These are phyloP conservation scores for Plebejus melissa DNA, from an alignment of 2,888 invertebrate genomes.

Conservation along the genomic window DNA sequence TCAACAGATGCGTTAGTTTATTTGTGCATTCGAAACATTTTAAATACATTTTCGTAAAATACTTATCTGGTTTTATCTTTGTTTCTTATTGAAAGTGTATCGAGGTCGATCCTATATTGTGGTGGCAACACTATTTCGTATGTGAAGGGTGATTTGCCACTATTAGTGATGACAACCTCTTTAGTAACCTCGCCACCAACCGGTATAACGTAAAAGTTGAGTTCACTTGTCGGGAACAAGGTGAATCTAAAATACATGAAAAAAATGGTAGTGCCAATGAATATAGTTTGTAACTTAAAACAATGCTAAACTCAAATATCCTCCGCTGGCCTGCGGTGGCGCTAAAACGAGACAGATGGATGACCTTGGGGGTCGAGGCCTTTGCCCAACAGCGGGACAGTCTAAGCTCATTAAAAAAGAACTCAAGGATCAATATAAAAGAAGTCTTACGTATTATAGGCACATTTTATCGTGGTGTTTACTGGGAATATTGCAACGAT, in stretches of 20 bases:
- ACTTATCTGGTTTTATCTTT: not conserved
- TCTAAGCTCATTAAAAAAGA: too few species aligned
- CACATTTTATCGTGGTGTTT: conserved; percentile 64
- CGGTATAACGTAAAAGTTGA: conserved; percentile 80
- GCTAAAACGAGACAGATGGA: too few species aligned
- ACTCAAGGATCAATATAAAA: not conserved
- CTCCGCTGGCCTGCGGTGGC: too few species aligned
- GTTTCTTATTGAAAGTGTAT: conserved; percentile 30
- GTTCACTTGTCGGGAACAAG: conserved; percentile 75
- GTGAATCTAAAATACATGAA: conserved; percentile 66
- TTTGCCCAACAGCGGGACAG: too few species aligned
- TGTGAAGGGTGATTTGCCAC: conserved; percentile 78
- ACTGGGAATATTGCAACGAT: conserved; percentile 72
- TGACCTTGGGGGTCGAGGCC: too few species aligned
- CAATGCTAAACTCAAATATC: too few species aligned
- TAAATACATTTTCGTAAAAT: too few species aligned
- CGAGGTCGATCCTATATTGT: conserved; percentile 48
- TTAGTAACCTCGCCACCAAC: conserved; percentile 72
- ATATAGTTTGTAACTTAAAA: not conserved
- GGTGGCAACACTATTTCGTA: conserved; percentile 65
- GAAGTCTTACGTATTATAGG: conserved; percentile 65
- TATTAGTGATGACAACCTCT: conserved; percentile 79
- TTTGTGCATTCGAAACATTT: too few species aligned
- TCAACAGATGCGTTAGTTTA: too few species aligned
- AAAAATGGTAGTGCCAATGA: conserved; percentile 8